These are phyloP conservation scores for Habroteleia sp. DNA, from an alignment of 2,888 invertebrate species.

Conservation along the genomic window DNA sequence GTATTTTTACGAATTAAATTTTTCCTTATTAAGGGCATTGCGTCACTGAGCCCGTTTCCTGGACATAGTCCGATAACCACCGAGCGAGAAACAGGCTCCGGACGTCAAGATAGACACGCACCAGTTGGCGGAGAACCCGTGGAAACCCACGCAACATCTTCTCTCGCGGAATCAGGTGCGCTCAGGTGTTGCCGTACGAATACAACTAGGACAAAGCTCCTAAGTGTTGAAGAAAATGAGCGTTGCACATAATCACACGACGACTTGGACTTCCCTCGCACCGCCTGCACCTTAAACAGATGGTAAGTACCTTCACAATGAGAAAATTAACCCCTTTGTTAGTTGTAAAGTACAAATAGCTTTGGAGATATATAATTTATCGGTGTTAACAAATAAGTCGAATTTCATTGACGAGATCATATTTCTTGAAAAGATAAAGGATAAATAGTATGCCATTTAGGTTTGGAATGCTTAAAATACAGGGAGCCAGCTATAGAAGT, in stretches of 20 bases:
- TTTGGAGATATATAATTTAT: conserved; percentile 28
- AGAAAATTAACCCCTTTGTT: conserved; percentile 18
- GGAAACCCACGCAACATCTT: conserved; percentile 67
- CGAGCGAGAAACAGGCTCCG: conserved; percentile 63
- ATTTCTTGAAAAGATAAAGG: neutral
- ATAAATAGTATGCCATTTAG: conserved; percentile 18
- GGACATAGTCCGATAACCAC: conserved; percentile 63
- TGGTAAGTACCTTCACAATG: conserved; percentile 21
- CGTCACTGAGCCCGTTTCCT: conserved; percentile 64
- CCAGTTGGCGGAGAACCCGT: conserved; percentile 66
- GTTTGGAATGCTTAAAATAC: conserved; percentile 32
- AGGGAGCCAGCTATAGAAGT: conserved; percentile 4
- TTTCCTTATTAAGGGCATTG: conserved; percentile 54
- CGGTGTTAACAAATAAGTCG: conserved; percentile 32
- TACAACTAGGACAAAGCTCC: conserved; percentile 50
- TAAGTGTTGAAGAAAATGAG: conserved; percentile 28
- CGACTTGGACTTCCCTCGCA: neutral
- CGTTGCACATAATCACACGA: conserved; percentile 38
- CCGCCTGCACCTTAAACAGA: conserved; percentile 29
- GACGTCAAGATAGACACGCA: conserved; percentile 67
- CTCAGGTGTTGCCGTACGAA: conserved; percentile 61
- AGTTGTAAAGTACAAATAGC: neutral
- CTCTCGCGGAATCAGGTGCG: conserved; percentile 67
- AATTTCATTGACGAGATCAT: conserved; percentile 24
- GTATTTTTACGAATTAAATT: conserved; percentile 16